phyloP scores from a whole-genome alignment of 2,113 vertebrate species.

The Mungos mungo region DNA sequence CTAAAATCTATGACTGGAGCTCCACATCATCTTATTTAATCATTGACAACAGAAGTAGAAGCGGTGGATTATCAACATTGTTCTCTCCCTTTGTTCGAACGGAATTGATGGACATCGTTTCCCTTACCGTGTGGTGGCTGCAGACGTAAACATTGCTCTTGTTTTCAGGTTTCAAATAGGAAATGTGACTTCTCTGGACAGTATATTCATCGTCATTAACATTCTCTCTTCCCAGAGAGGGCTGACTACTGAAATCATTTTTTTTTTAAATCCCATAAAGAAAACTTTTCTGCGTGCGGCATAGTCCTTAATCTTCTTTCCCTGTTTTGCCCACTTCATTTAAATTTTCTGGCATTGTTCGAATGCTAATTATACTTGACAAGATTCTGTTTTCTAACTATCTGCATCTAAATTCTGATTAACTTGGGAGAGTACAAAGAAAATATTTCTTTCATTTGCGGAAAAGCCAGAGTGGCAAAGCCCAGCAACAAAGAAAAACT shows the following conservation, averaged over 20 bases:
- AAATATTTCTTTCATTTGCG: neutral
- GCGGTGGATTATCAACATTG: neutral
- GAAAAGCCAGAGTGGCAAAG: neutral
- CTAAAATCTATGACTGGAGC: no score
- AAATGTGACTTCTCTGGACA: slow-evolving; percentile 18
- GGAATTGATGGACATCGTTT: neutral
- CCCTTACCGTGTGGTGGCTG: neutral
- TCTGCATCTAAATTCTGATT: slow-evolving; percentile 35
- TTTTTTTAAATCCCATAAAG: neutral
- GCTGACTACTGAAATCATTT: neutral
- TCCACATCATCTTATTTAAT: neutral
- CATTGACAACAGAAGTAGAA: neutral
- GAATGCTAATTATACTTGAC: slow-evolving; percentile 30
- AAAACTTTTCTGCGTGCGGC: neutral
- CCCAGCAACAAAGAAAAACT: neutral
- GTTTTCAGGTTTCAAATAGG: slow-evolving; percentile 8
- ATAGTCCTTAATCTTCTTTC: neutral
- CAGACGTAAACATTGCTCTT: neutral
- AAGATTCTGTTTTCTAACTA: slow-evolving; percentile 9
- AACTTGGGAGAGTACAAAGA: neutral
- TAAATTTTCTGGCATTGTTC: slow-evolving; percentile 48
- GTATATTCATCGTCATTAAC: slow-evolving; percentile 19
- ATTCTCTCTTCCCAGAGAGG: slow-evolving; percentile 11
- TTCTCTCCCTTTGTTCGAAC: neutral
- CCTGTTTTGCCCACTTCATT: neutral